Evolutionary conservation across 2,797 vertebrate genomes (phyloP).

Genomic region (Acrossocheilus fasciatus): DNA sequence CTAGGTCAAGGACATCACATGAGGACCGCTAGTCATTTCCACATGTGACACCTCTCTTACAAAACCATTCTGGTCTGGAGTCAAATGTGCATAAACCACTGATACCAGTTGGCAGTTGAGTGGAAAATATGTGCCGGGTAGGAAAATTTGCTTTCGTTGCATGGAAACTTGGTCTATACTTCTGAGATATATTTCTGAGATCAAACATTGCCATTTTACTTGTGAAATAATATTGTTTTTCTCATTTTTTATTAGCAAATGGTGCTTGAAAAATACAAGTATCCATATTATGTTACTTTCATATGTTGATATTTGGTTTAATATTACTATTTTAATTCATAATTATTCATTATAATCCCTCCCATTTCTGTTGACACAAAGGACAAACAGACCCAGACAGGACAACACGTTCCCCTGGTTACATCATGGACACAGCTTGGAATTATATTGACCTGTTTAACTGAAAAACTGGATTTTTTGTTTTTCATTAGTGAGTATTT

Average conservation of each 20-base stretch:
- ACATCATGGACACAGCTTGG: background rate
- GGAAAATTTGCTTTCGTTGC: background rate
- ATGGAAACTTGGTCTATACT: background rate
- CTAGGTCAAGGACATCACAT: background rate
- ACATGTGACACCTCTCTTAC: background rate
- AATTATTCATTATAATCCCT: background rate
- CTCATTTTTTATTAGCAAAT: background rate
- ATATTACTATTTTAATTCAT: background rate
- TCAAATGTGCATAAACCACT: background rate
- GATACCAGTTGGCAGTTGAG: background rate
- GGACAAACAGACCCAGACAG: background rate
- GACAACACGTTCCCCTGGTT: background rate
- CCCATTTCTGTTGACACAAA: background rate
- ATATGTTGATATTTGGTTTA: background rate
- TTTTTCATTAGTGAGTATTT: background rate
- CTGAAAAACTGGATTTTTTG: background rate
- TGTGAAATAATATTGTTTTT: background rate
- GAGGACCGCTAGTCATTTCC: background rate
- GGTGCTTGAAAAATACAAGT: background rate
- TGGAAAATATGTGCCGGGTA: background rate
- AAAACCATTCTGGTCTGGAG: background rate
- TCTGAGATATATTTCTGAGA: background rate
- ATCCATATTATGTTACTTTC: background rate
- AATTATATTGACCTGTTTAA: background rate
- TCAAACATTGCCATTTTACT: background rate